phyloP scores from a whole-genome alignment of 2,888 invertebrate genomes.

The Stenodema calcarata region DNA sequence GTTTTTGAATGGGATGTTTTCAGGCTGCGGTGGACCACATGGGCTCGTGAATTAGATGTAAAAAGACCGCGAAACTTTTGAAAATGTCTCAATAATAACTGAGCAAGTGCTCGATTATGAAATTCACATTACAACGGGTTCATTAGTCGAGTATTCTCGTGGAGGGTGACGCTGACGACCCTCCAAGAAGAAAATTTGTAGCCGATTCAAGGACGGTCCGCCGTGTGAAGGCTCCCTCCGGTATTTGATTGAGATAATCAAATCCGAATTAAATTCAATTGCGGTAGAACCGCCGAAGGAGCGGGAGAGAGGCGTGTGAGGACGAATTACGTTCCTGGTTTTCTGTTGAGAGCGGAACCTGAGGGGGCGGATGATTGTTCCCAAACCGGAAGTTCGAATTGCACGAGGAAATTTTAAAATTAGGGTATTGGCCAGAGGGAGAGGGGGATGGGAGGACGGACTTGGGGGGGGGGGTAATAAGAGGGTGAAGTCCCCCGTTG shows the following conservation, averaged over 20 bases:
- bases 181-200: neutral
- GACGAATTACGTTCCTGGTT: conserved; percentile 17
- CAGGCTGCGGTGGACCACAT: too few relatives aligned
- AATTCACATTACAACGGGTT: neutral
- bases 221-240: neutral
- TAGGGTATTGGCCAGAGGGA: neutral
- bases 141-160: neutral
- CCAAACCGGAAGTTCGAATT: conserved; percentile 46
- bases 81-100: too few relatives aligned
- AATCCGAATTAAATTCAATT: conserved; percentile 48
- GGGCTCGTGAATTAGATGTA: too few relatives aligned
- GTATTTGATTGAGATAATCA: conserved; percentile 28
- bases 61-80: too few relatives aligned
- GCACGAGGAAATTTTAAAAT: conserved; percentile 50
- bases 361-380: conserved; percentile 39
- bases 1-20: too few relatives aligned
- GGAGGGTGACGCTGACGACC: neutral
- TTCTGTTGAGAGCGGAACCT: neutral
- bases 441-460: neutral
- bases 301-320: conserved; percentile 19
- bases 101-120: neutral
- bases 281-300: conserved; percentile 25
- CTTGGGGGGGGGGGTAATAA: conserved; percentile 8
- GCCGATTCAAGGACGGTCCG: neutral
- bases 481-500: neutral